A percentile compares a stretch with the other conserved stretches of the same genome.
phyloP scores from a whole-genome alignment of 2,797 vertebrate species.

The Alcedo quadribrachys region DNA sequence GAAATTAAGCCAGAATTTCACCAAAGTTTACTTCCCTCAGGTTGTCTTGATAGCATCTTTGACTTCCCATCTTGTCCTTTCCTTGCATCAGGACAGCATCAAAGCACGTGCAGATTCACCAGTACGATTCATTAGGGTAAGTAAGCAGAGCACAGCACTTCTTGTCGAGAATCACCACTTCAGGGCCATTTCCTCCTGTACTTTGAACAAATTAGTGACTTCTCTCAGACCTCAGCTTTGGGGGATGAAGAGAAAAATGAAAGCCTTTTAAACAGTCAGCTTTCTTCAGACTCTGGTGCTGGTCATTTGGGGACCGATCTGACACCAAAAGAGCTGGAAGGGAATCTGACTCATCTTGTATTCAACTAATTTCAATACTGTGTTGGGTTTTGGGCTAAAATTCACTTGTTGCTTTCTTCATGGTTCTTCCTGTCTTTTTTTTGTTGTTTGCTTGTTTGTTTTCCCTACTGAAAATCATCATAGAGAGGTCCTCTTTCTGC shows the following conservation, averaged over 20 bases:
- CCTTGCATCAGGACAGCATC: too few species aligned
- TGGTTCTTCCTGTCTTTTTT: neutral
- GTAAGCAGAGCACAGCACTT: neutral
- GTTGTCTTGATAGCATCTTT: neutral
- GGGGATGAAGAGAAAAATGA: neutral
- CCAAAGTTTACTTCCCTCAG: rapidly evolving
- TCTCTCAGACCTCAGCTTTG: neutral
- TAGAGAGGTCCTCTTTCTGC: neutral
- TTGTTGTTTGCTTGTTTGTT: neutral
- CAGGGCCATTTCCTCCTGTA: neutral
- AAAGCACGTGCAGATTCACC: neutral
- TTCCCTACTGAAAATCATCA: neutral
- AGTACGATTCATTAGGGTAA: neutral
- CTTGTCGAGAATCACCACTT: rapidly evolving
- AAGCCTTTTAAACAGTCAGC: neutral
- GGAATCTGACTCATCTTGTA: neutral
- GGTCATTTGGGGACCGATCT: neutral
- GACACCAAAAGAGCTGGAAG: neutral
- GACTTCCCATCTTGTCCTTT: neutral
- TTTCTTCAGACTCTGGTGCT: neutral
- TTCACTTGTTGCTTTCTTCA: neutral
- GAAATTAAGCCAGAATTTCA: neutral
- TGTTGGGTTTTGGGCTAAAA: neutral
- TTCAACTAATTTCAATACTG: neutral
- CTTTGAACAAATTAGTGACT: neutral